Evolutionary conservation across 2,797 vertebrate genomes (phyloP), one percentile per base, ranked within the genome.

Genomic region (Hypotaenidia okinawae): DNA sequence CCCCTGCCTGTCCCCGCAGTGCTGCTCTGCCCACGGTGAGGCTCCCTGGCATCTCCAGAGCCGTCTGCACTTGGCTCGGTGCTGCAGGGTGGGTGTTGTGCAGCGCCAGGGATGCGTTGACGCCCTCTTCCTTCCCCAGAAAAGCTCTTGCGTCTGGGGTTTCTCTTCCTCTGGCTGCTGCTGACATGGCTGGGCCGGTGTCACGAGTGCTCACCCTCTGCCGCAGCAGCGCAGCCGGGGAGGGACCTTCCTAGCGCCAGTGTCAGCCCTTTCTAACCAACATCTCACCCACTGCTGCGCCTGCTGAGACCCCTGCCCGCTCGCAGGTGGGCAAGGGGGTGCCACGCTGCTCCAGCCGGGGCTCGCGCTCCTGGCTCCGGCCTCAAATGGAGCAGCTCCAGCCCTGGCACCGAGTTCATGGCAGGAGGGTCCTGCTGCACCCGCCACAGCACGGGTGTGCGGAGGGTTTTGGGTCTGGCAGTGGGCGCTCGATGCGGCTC

Each of bases 151-250:
- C 57, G 39, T 93, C 90, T 89, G 92, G 78, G 89, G 92, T 97
- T 96, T 95, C 94, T 95, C 92, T 95, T 96, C 95, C 94, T 93
- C 90, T 33, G 62, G 69, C 67, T 58, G 86, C 75, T 96, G 93
- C 93, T 95, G 95, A 95, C 91, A 79, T 15, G 81, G 74, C 84
- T 82, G 78, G 66, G 83, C 64, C 1, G 11, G 30, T 84, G 94
- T 93, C 91, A 93, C 69, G 78, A 86, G 84, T 59, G 64, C 58
- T 61, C 15, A 7, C 35, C 57, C 72, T 63, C 45, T 8, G 1
- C 67, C 4, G 18, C 73, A 13, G 72, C 45, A 23, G 52, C 10
- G 2, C 25, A 1, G 49, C 24, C 5, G 4, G 76, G 93, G 74
- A 83, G 85, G 73, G 81, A 54, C 88, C 72, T 82, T 49, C 67